Evolutionary conservation across 2,113 vertebrate species (phyloP).

Genomic region (Hemiscyllium ocellatum): DNA sequence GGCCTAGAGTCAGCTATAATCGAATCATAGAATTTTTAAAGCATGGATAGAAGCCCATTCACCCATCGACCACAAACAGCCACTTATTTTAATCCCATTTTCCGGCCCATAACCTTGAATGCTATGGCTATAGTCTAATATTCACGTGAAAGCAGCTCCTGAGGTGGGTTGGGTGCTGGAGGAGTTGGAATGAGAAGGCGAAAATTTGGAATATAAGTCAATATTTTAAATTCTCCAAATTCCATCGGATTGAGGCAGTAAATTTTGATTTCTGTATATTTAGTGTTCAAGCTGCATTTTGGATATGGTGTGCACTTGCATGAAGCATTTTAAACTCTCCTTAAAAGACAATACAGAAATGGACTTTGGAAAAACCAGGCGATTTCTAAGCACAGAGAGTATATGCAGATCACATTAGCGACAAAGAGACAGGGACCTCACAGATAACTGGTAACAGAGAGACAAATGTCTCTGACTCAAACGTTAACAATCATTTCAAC

Average conservation of each 20-base stretch:
- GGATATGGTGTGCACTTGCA: background rate
- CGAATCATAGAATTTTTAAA: too few species aligned
- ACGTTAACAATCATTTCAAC: background rate
- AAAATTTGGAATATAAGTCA: background rate
- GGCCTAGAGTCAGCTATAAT: background rate
- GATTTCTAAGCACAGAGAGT: background rate
- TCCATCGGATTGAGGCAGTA: background rate
- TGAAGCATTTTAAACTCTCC: background rate
- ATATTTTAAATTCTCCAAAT: background rate
- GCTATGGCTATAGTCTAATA: background rate
- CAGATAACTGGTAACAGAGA: background rate
- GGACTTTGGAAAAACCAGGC: background rate
- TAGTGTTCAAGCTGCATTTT: background rate
- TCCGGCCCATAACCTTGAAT: too few species aligned
- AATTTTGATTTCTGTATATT: background rate
- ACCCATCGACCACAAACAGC: too few species aligned
- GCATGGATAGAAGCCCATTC: too few species aligned
- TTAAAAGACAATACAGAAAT: background rate
- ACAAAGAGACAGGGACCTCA: background rate
- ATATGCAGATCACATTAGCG: background rate
- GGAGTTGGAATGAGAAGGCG: too few species aligned
- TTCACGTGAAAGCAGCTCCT: background rate
- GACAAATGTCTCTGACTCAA: background rate
- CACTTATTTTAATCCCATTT: too few species aligned
- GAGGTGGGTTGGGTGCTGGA: background rate